Percentiles rank a stretch among this genome's conserved stretches.
These are phyloP conservation scores for Agonopterix alstromeriana DNA, from an alignment of 2,888 invertebrate genomes.

Conservation along the genomic window DNA sequence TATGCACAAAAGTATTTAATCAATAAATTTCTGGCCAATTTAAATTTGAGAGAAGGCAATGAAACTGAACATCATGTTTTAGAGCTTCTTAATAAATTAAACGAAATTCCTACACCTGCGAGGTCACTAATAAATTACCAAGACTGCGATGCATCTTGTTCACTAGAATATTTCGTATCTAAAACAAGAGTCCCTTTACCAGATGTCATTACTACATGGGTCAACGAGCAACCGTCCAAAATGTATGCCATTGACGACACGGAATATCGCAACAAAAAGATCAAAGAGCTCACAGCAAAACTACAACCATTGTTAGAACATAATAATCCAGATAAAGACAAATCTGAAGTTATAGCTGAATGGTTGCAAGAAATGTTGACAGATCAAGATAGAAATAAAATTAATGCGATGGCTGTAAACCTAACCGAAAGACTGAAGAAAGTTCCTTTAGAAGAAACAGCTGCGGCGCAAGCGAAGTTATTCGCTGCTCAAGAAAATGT, in stretches of 20 bases:
- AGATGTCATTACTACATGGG: slow-evolving; percentile 46
- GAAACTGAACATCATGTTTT: slow-evolving; percentile 25
- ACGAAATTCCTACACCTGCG: slow-evolving; percentile 26
- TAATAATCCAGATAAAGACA: slow-evolving; percentile 20
- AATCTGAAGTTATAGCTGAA: slow-evolving; percentile 17
- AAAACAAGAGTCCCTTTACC: slow-evolving; percentile 30
- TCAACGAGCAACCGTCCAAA: slow-evolving; percentile 36
- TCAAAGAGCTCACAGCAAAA: slow-evolving; percentile 31
- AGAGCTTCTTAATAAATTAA: slow-evolving; percentile 20
- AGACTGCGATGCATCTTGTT: background rate
- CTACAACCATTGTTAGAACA: slow-evolving; percentile 24
- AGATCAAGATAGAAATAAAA: slow-evolving; percentile 20
- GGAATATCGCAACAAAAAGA: slow-evolving; percentile 13
- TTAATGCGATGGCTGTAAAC: slow-evolving; percentile 22
- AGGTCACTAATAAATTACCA: slow-evolving; percentile 27
- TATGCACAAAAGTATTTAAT: slow-evolving; percentile 23
- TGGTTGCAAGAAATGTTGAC: slow-evolving; percentile 32
- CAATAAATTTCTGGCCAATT: slow-evolving; percentile 36
- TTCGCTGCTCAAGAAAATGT: slow-evolving; percentile 2
- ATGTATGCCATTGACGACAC: slow-evolving; percentile 23
- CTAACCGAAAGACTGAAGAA: slow-evolving; percentile 28
- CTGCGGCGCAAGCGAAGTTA: slow-evolving; percentile 13
- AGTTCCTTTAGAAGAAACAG: slow-evolving; percentile 29
- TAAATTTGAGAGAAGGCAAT: slow-evolving; percentile 24
- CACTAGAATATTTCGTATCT: slow-evolving; percentile 11